Evolutionary conservation across 2,113 vertebrate species (phyloP).

Genomic region (Baryphthengus martii): DNA sequence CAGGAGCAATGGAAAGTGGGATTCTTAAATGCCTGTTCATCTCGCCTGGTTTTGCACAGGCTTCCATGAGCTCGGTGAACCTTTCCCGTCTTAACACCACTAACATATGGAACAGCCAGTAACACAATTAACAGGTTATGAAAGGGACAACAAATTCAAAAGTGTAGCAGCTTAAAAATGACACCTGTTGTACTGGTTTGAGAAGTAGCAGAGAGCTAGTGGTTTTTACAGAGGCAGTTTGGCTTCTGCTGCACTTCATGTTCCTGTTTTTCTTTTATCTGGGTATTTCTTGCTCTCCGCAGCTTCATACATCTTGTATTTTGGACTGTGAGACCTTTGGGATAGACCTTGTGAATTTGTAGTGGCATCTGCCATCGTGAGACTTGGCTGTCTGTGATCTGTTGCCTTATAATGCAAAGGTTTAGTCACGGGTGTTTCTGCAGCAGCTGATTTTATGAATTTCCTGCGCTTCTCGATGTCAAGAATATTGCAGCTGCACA

Average conservation of each 20-base stretch:
- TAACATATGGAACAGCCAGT: neutral
- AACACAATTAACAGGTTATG: fast-evolving
- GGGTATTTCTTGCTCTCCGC: neutral
- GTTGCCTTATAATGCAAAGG: neutral
- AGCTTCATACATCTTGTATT: neutral
- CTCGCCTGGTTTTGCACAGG: neutral
- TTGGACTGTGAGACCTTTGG: neutral
- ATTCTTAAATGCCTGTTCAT: neutral
- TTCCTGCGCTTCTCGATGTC: neutral
- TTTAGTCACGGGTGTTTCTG: neutral
- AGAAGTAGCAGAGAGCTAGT: neutral
- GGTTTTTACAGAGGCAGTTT: neutral
- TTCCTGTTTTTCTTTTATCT: neutral
- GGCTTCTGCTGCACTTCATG: neutral
- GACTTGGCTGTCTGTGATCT: neutral
- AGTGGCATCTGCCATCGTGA: neutral
- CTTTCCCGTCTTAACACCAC: neutral
- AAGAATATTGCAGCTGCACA: neutral
- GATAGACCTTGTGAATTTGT: neutral
- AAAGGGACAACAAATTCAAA: neutral
- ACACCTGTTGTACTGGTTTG: neutral
- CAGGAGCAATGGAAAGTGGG: neutral
- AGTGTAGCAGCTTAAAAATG: neutral
- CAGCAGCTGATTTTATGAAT: neutral
- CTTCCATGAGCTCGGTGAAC: neutral